Conservation (phyloP, 92 coral and sea anemone genomes). For the Diadumene lineata region DNA sequence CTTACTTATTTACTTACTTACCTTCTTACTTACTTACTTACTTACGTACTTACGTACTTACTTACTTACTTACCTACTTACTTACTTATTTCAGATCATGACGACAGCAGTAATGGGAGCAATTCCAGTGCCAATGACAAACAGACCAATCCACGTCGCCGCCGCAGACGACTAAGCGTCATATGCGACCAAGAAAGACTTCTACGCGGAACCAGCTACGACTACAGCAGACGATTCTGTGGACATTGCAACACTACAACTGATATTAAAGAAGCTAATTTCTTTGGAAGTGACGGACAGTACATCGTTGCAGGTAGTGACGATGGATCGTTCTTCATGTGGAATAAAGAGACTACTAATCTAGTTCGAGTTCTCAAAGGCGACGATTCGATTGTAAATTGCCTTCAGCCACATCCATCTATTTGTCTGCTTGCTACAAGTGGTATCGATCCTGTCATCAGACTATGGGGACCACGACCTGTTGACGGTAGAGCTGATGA, state of each 20-base stretch:
- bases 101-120: constrained; percentile 35
- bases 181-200: constrained; percentile 80
- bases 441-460: constrained; percentile 95
- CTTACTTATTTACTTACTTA: too few species aligned
- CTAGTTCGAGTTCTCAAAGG: constrained; percentile 89
- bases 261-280: constrained; percentile 96
- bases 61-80: background rate
- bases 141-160: constrained; percentile 23
- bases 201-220: constrained; percentile 70
- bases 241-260: constrained; percentile 99
- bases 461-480: constrained; percentile 93
- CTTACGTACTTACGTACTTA: too few species aligned
- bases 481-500: constrained; percentile 57
- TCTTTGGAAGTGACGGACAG: constrained; percentile 94
- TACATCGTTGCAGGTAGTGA: constrained; percentile 98
- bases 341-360: constrained; percentile 93
- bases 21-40: too few species aligned
- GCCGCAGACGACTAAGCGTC: constrained; percentile 70
- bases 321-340: constrained; percentile 93
- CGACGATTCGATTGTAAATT: constrained; percentile 97
- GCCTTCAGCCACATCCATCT: constrained; percentile 96
- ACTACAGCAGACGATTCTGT: constrained; percentile 84
- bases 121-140: too few species aligned
- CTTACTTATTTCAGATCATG: constrained; percentile 1
- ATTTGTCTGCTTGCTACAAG: constrained; percentile 94